These are phyloP conservation scores for Apogon talboti DNA, from an alignment of 2,797 vertebrate species.

Conservation along the genomic window DNA sequence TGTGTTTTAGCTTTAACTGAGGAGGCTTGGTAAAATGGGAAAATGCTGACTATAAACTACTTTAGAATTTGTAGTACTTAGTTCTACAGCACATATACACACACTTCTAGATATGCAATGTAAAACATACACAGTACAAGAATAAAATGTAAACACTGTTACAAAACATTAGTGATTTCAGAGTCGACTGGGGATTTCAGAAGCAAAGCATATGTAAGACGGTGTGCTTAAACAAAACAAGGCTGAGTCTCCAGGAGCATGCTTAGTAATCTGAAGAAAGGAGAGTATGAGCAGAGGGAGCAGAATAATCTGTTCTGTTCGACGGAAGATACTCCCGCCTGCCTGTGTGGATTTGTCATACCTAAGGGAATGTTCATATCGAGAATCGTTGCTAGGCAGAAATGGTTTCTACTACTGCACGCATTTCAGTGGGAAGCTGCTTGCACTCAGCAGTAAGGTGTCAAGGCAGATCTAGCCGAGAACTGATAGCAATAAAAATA, in stretches of 20 bases:
- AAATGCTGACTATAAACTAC: slow-evolving; percentile 1
- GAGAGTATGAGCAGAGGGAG: slow-evolving; percentile 27
- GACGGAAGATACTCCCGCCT: slow-evolving; percentile 49
- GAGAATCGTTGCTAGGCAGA: slow-evolving; percentile 42
- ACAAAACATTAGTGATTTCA: slow-evolving; percentile 11
- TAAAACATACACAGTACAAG: background rate
- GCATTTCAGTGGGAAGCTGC: slow-evolving; percentile 9
- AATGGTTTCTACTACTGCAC: slow-evolving; percentile 15
- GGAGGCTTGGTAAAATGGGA: background rate
- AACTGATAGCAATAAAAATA: background rate
- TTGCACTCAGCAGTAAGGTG: slow-evolving; percentile 1
- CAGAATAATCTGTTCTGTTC: slow-evolving; percentile 61
- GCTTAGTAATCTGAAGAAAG: slow-evolving; percentile 43
- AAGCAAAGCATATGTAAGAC: slow-evolving; percentile 30
- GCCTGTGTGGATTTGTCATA: slow-evolving; percentile 61
- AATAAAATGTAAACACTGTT: slow-evolving; percentile 11
- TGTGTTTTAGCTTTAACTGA: slow-evolving; percentile 13
- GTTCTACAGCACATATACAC: background rate
- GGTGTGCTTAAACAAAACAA: slow-evolving; percentile 40
- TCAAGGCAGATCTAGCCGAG: background rate
- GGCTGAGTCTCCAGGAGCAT: slow-evolving; percentile 23
- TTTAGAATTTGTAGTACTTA: background rate
- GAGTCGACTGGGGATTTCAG: slow-evolving; percentile 26
- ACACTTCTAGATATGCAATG: background rate
- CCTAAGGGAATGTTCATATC: slow-evolving; percentile 32